These are phyloP conservation scores for Drosophila limbata DNA, from an alignment of 2,888 invertebrate species.

Conservation along the genomic window DNA sequence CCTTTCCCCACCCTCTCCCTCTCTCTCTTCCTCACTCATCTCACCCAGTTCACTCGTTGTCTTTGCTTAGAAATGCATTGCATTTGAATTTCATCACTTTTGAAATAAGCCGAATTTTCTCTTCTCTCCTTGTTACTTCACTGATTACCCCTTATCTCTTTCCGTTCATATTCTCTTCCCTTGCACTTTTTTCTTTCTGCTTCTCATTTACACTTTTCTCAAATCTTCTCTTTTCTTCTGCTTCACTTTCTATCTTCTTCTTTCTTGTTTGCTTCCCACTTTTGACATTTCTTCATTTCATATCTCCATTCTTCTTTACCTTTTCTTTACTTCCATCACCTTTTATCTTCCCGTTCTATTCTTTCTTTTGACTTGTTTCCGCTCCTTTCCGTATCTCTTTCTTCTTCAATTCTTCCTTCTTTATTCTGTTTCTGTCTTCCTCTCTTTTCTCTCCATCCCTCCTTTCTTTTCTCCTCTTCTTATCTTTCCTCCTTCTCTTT, in stretches of 20 bases:
- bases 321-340: background rate
- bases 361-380: background rate
- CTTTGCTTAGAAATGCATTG: slow-evolving; percentile 48
- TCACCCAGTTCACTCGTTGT: slow-evolving; percentile 18
- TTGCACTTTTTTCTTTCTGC: background rate
- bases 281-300: background rate
- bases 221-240: background rate
- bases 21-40: background rate
- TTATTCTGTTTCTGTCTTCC: background rate
- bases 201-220: background rate
- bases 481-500: background rate
- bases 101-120: slow-evolving; percentile 24
- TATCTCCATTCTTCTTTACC: background rate
- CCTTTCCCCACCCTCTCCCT: background rate
- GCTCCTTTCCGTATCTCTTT: background rate
- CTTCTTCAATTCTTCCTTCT: background rate
- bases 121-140: background rate
- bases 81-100: slow-evolving; percentile 80
- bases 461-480: background rate
- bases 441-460: background rate
- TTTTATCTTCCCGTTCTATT: background rate
- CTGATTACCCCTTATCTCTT: background rate
- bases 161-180: background rate
- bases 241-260: no score
- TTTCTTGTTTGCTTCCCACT: no score